These are phyloP conservation scores for Dicerorhinus sumatrensis DNA, from an alignment of 2,113 vertebrate genomes.

Conservation along the genomic window DNA sequence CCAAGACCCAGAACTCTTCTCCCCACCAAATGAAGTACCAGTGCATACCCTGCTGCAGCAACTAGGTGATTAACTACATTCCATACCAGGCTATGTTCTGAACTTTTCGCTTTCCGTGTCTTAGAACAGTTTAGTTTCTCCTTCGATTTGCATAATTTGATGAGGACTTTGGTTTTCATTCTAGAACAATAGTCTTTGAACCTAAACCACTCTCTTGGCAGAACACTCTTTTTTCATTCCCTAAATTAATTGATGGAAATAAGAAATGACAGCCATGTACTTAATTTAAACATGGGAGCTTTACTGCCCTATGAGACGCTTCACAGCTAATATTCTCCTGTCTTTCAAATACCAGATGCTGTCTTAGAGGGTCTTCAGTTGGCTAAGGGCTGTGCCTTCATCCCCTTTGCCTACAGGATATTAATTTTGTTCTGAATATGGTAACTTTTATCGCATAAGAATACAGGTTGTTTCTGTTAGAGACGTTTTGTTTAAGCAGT, in stretches of 20 bases:
- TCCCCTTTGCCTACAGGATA: neutral
- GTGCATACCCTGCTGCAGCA: neutral
- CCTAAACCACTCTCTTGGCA: neutral
- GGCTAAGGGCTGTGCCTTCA: neutral
- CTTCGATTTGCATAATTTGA: neutral
- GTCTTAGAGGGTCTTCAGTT: neutral
- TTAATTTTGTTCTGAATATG: neutral
- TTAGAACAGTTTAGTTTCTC: neutral
- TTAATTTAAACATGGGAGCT: neutral
- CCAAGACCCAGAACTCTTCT: neutral
- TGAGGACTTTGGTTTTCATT: neutral
- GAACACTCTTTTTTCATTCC: neutral
- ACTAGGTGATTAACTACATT: neutral
- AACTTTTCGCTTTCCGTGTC: neutral
- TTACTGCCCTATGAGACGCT: neutral
- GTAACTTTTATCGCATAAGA: neutral
- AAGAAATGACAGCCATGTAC: neutral
- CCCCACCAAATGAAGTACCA: neutral
- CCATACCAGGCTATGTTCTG: neutral
- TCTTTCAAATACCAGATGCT: neutral
- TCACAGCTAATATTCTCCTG: neutral
- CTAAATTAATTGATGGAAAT: neutral
- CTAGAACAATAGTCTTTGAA: neutral
- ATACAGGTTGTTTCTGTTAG: neutral
- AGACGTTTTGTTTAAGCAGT: neutral